phyloP scores from a whole-genome alignment of 2,888 invertebrate species.

The Eupithecia vulgata region DNA sequence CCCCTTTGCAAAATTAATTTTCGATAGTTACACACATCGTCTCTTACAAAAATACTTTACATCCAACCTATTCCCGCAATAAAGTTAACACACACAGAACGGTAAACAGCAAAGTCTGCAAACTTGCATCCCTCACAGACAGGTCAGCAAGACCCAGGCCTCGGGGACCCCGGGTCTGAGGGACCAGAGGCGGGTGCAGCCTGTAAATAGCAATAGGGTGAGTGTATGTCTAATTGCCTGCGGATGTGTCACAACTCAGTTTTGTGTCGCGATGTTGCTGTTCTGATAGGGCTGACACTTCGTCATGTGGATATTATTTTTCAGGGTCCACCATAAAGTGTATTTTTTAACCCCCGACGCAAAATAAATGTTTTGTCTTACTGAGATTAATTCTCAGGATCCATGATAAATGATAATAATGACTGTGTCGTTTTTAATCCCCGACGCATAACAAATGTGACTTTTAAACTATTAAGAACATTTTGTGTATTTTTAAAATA shows the following conservation, averaged over 20 bases:
- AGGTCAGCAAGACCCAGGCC: slow-evolving; percentile 34
- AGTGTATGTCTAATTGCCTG: slow-evolving; percentile 64
- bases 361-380: too few relatives aligned
- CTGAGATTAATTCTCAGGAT: too few relatives aligned
- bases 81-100: slow-evolving; percentile 2
- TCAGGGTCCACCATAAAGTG: neutral
- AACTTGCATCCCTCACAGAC: slow-evolving; percentile 35
- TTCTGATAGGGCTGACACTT: slow-evolving; percentile 45
- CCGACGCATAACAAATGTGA: too few relatives aligned
- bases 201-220: slow-evolving; percentile 51
- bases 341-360: neutral
- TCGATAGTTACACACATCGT: neutral
- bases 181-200: slow-evolving; percentile 12
- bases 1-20: neutral
- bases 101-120: slow-evolving; percentile 25
- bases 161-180: slow-evolving; percentile 11
- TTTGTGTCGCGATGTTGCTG: slow-evolving; percentile 51
- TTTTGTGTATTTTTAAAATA: too few relatives aligned
- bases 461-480: too few relatives aligned
- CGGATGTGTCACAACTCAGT: slow-evolving; percentile 63
- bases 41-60: neutral
- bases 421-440: too few relatives aligned
- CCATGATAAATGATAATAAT: too few relatives aligned
- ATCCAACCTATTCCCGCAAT: neutral
- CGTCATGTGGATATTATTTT: neutral